Conservation (phyloP, 2,113 vertebrate genomes). For the Phainopepla nitens region DNA sequence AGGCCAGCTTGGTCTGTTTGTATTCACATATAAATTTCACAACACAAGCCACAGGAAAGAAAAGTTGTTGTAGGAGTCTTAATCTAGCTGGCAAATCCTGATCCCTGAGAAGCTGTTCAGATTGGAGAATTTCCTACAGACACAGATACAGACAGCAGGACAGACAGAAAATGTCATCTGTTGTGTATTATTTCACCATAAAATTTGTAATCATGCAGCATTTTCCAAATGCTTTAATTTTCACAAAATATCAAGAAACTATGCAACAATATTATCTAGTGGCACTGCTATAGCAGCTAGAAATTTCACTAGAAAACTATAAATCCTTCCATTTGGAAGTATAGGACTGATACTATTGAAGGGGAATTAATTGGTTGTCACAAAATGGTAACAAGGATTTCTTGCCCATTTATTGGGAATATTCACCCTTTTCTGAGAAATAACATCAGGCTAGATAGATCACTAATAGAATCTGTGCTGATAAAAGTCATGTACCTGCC, state of each 20-base stretch:
- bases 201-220: not conserved
- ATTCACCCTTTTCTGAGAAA: not conserved
- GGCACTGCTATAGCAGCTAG: not conserved
- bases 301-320: not conserved
- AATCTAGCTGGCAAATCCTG: not conserved
- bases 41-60: not conserved
- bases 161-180: not conserved
- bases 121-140: not conserved
- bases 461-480: not conserved
- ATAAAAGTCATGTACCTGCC: not conserved
- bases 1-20: not conserved
- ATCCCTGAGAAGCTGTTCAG: not conserved
- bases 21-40: not conserved
- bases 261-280: not conserved
- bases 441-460: not conserved
- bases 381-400: not conserved
- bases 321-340: not conserved
- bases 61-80: not conserved
- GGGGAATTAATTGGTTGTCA: not conserved
- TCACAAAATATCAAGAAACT: not conserved
- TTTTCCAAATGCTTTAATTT: not conserved
- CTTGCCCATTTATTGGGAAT: not conserved
- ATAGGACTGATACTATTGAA: not conserved
- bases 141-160: not conserved
- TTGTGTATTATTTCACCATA: not conserved